These are phyloP conservation scores for Plectropomus leopardus DNA, from an alignment of 2,113 vertebrate genomes.

Conservation along the genomic window DNA sequence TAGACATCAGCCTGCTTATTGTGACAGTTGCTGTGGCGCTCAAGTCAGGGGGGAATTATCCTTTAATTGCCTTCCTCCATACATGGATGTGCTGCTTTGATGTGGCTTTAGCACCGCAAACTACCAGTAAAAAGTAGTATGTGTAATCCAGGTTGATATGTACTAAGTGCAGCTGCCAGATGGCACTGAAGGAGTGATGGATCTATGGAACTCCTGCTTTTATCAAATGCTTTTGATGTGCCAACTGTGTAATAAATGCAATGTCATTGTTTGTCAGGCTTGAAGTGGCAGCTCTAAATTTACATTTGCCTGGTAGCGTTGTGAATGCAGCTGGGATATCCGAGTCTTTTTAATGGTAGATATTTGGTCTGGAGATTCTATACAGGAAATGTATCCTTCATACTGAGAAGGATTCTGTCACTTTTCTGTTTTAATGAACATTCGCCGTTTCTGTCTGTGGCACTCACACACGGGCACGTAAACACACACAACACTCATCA, in stretches of 20 bases:
- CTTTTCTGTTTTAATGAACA: slow-evolving; percentile 39
- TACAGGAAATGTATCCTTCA: slow-evolving; percentile 4
- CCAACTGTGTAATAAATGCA: slow-evolving; percentile 58
- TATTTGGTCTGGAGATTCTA: not conserved
- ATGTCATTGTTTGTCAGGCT: slow-evolving; percentile 61
- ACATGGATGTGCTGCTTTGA: slow-evolving; percentile 60
- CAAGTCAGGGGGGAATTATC: slow-evolving; percentile 58
- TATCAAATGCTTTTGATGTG: slow-evolving; percentile 56
- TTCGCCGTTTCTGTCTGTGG: slow-evolving; percentile 1
- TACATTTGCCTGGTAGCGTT: slow-evolving; percentile 4
- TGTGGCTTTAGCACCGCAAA: slow-evolving; percentile 61
- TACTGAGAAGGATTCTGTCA: slow-evolving; percentile 3
- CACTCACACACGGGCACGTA: not conserved
- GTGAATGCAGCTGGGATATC: not conserved
- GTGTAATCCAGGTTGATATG: slow-evolving; percentile 59
- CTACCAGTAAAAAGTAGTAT: slow-evolving; percentile 59
- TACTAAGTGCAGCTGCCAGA: slow-evolving; percentile 60
- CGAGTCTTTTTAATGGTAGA: not conserved
- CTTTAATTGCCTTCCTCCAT: slow-evolving; percentile 67
- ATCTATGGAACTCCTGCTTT: slow-evolving; percentile 49
- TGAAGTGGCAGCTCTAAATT: slow-evolving; percentile 44
- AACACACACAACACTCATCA: slow-evolving; percentile 6
- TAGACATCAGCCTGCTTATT: slow-evolving; percentile 53
- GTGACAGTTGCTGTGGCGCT: slow-evolving; percentile 55
- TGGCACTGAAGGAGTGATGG: slow-evolving; percentile 43